Base-by-base conservation (phyloP, 2,888 invertebrate species). In the Mimachlamys varia region DNA sequence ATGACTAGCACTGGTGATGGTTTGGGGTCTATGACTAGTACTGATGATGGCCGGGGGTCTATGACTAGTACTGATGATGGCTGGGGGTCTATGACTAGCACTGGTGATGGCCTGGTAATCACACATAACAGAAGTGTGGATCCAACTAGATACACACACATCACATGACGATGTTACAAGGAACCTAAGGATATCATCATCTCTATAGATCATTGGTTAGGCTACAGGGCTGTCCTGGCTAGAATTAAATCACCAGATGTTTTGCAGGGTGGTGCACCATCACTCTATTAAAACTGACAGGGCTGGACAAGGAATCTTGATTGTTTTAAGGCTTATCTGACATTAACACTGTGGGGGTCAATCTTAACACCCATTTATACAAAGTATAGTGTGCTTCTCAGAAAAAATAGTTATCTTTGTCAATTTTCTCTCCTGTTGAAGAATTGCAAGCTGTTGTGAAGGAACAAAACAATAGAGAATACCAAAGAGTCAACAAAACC, bases 201-300 rank as follows among this genome's bases (percentile, higher is more conserved):
- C 58, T 22, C 22, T 58, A 19, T 58, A 58, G 19, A 58, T 58
- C 58, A 19, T 19, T 58, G 15, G 58, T 58, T 17, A 27, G 12
- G 76, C 12, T 62, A 62, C 62, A 19, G 13, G 13, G 62, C 5
- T 62, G n/a, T n/a, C 10, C 1, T 62, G n/a, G 62, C 33, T 33
- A 27, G 76, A 33, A 76, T 22, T 33, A 27, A 53, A 7, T 53
- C 53, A 76, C 76, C 33, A 76, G 76, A 76, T 76, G 76, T 76
- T 76, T 33, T 76, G 76, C 33, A 33, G 76, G 76, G 76, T 33
- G 76, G 76, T 76, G 76, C 76, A 76, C 10, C 76, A 76, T 76
- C 76, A 27, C 76, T 76, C 76, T 76, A 27, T 76, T 76, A 33
- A 76, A 76, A 27, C 76, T 76, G 76, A 10, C 76, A 33, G 76